Base-by-base conservation (phyloP, 2,888 invertebrate species). In the Agrochola litura region DNA sequence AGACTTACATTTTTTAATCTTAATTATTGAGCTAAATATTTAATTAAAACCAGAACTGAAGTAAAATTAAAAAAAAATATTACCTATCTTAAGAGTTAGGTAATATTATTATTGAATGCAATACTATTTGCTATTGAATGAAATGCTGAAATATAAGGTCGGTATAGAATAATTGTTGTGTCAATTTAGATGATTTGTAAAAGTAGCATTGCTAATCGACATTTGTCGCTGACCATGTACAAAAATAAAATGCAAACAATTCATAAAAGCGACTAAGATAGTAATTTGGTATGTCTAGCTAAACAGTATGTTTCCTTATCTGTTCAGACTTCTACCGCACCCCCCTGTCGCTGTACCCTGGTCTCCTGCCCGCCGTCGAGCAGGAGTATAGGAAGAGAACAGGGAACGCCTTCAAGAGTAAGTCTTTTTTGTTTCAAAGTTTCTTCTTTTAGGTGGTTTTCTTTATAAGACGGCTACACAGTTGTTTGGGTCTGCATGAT, bases 351-450 rank as follows among this genome's bases (percentile, higher is more conserved):
- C 81, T 94, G 76, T 93, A 94, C 73, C 93, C 95, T 14, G 92
- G 94, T 16, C 81, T 94, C n/a, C 83, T 95, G 54, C 93, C 95
- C 2, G 91, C 89, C 2, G 75, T 94, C 0, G 92, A 95, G 54
- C 94, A 94, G 80, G 95, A 95, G 66, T 95, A 96, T 81, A 93
- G 92, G 81, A 96, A 96, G 86, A 92, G 96, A 76, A 95, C 95
- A 41, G 94, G 93, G 43, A 95, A 95, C 81, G 93, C 92, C 43
- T 95, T 94, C 81, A 96, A 96, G 91, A 95, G 96, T 96, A 91
- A 90, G 93, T 90, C n/a, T 25, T 25, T 8, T 9, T 30, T 4
- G 16, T 5, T 56, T 56, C 6, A 1, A 56, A n/a, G 5, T n/a
- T 56, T 56, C 56, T n/a, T 56, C 56, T n/a, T 56, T n/a, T 12